These are phyloP conservation scores for Toxotes chatareus DNA, from an alignment of 2,113 vertebrate genomes.

Conservation along the genomic window DNA sequence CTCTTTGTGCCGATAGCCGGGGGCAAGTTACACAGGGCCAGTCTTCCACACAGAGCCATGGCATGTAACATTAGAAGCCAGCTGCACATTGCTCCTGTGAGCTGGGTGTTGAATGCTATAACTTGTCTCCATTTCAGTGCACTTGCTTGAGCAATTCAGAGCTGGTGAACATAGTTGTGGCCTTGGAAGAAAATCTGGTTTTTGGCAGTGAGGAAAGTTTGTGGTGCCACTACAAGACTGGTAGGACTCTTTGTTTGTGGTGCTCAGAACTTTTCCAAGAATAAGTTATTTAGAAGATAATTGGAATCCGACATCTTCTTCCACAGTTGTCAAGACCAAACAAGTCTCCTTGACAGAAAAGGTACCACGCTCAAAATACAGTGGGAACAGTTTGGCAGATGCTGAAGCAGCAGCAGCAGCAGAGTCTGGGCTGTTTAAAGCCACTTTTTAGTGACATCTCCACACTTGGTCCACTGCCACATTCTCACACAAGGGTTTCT, in stretches of 20 bases:
- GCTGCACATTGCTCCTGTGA: conserved; percentile 48
- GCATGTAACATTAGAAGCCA: conserved; percentile 46
- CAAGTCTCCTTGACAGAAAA: conserved; percentile 10
- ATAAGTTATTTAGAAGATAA: conserved; percentile 68
- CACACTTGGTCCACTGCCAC: conserved; percentile 54
- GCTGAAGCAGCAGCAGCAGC: conserved; percentile 22
- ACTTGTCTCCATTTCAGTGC: conserved; percentile 59
- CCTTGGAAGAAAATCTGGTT: conserved; percentile 32
- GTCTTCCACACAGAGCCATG: conserved; percentile 33
- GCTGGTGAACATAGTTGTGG: conserved; percentile 5
- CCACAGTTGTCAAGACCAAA: conserved; percentile 74
- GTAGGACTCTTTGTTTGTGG: conserved; percentile 19
- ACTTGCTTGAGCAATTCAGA: conserved; percentile 58
- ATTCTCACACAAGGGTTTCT: conserved; percentile 49
- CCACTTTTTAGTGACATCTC: conserved; percentile 40
- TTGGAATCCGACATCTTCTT: conserved; percentile 59
- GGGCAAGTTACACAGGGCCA: conserved; percentile 48
- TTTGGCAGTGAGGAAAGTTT: conserved; percentile 28
- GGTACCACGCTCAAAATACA: neutral
- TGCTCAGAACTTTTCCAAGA: conserved; percentile 30
- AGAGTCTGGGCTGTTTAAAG: conserved; percentile 17
- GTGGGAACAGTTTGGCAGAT: conserved; percentile 45
- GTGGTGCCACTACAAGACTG: conserved; percentile 18
- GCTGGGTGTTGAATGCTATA: conserved; percentile 50
- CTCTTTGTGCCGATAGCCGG: conserved; percentile 61